Percentiles rank a stretch among this genome's conserved stretches.
These are phyloP conservation scores for Idaea aversata DNA, from an alignment of 2,888 invertebrate genomes.

Conservation along the genomic window DNA sequence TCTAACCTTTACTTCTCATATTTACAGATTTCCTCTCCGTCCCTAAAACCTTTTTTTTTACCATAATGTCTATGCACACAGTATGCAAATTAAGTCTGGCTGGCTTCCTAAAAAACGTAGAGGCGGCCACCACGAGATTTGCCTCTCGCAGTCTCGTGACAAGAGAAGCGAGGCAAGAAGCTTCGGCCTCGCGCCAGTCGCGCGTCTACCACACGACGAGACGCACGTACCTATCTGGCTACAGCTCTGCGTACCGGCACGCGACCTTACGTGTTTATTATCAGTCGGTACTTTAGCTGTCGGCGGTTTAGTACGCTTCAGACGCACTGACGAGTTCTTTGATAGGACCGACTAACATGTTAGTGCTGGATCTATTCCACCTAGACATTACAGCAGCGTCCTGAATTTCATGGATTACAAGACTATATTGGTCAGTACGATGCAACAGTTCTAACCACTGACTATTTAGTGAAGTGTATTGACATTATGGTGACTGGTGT, in stretches of 20 bases:
- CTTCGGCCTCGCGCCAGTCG: slow-evolving; percentile 54
- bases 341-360: neutral
- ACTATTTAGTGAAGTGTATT: slow-evolving; percentile 34
- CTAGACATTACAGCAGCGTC: slow-evolving; percentile 17
- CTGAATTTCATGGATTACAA: slow-evolving; percentile 9
- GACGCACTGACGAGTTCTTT: neutral
- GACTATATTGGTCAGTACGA: slow-evolving; percentile 10
- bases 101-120: neutral
- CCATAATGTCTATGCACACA: neutral
- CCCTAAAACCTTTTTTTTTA: neutral
- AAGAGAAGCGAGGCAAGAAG: slow-evolving; percentile 17
- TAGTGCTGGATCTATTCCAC: neutral
- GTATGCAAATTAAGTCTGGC: neutral
- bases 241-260: neutral
- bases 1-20: neutral
- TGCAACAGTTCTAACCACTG: slow-evolving; percentile 22
- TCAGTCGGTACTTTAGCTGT: neutral
- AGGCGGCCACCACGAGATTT: slow-evolving; percentile 13
- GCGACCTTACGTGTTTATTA: slow-evolving; percentile 1
- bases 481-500: slow-evolving; percentile 70
- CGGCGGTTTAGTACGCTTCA: neutral
- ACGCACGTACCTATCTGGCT: slow-evolving; percentile 29
- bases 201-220: slow-evolving; percentile 55
- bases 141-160: slow-evolving; percentile 14
- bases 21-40: neutral